These are phyloP conservation scores for Odocoileus virginianus DNA, from an alignment of 2,113 vertebrate species.

Conservation along the genomic window DNA sequence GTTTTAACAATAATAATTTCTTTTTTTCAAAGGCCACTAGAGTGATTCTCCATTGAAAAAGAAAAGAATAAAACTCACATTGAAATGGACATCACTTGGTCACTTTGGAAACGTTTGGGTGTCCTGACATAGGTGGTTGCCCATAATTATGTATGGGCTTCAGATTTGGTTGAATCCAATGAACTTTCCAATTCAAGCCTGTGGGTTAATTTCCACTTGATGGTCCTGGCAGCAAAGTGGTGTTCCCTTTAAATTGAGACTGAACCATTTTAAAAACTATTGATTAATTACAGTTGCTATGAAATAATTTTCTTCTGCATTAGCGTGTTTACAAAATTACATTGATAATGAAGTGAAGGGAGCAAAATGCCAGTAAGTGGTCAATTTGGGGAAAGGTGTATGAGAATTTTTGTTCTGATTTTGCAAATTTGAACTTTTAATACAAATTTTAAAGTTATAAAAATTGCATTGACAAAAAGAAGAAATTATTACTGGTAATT, in stretches of 20 bases:
- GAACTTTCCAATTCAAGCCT: neutral
- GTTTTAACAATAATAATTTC: neutral
- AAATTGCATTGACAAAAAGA: neutral
- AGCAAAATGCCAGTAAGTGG: neutral
- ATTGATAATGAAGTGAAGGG: neutral
- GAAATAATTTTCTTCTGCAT: neutral
- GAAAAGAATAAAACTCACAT: neutral
- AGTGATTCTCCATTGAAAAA: neutral
- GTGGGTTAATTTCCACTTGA: neutral
- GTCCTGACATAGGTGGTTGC: neutral
- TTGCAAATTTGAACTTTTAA: constrained; percentile 14
- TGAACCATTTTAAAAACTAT: neutral
- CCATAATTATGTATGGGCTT: neutral
- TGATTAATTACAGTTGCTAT: neutral
- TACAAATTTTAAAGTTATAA: neutral
- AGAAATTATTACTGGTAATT: neutral
- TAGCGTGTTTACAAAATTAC: neutral
- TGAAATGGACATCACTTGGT: neutral
- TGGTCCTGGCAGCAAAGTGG: neutral
- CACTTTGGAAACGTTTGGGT: neutral
- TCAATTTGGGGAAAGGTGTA: neutral
- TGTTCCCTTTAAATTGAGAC: neutral
- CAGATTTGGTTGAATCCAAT: neutral
- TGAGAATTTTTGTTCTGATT: neutral
- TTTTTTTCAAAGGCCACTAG: neutral